phyloP scores from a whole-genome alignment of 1,140 invertebrate genomes.

The Drosophila sproati region DNA sequence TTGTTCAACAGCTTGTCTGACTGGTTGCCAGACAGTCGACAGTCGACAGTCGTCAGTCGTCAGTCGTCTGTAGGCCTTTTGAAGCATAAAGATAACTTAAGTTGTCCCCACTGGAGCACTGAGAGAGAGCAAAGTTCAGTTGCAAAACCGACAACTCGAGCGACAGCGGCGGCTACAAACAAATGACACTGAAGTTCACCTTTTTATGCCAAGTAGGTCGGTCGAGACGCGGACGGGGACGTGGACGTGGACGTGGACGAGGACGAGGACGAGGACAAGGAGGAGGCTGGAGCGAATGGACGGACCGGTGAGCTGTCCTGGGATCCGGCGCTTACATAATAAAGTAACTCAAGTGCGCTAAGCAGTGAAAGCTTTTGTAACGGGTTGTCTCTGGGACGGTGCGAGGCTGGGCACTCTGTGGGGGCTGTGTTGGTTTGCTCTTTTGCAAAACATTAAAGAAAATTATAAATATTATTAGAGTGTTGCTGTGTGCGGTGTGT shows the following conservation, averaged over 20 bases:
- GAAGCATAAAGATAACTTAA: slow-evolving; percentile 69
- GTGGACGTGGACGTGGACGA: neutral
- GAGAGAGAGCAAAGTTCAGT: slow-evolving; percentile 42
- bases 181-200: slow-evolving; percentile 67
- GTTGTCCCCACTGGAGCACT: slow-evolving; percentile 54
- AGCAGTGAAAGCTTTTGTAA: slow-evolving; percentile 52
- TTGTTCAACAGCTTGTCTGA: slow-evolving; percentile 60
- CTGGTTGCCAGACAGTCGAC: slow-evolving; percentile 46
- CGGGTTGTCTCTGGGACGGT: slow-evolving; percentile 35
- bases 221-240: neutral
- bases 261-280: neutral
- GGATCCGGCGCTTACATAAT: slow-evolving; percentile 55
- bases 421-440: neutral
- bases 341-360: slow-evolving; percentile 58
- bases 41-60: slow-evolving; percentile 31
- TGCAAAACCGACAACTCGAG: slow-evolving; percentile 43
- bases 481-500: neutral
- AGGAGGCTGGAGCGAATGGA: neutral
- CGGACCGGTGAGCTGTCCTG: slow-evolving; percentile 8
- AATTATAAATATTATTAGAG: slow-evolving; percentile 49
- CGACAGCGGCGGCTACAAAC: slow-evolving; percentile 38
- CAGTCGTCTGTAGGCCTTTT: slow-evolving; percentile 54
- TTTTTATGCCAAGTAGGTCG: slow-evolving; percentile 53
- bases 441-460: slow-evolving; percentile 40
- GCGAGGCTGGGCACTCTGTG: slow-evolving; percentile 1